These are phyloP conservation scores for Volucella inanis DNA, from an alignment of 2,888 invertebrate genomes.

Conservation along the genomic window DNA sequence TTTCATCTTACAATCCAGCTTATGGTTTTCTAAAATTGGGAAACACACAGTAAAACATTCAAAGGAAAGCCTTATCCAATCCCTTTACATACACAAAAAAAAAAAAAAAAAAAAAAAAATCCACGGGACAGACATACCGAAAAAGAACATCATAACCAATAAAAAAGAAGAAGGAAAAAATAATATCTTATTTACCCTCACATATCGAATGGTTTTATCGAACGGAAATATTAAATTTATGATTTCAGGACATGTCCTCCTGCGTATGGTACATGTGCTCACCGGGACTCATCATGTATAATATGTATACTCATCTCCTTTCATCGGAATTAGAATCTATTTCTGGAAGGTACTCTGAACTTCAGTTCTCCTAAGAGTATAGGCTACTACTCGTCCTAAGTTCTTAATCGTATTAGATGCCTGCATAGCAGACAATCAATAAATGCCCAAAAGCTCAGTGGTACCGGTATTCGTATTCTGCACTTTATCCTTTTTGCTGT, in stretches of 20 bases:
- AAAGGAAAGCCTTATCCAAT: neutral
- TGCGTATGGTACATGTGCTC: neutral
- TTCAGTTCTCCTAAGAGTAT: constrained; percentile 4
- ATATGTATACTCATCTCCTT: constrained; percentile 6
- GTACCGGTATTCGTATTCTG: neutral
- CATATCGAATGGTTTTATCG: constrained; percentile 55
- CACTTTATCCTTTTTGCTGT: neutral
- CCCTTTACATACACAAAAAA: neutral
- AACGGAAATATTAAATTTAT: constrained; percentile 71
- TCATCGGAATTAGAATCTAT: constrained; percentile 47
- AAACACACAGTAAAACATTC: constrained; percentile 34
- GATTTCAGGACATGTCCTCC: constrained; percentile 20
- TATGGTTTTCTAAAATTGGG: neutral
- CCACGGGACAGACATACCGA: neutral
- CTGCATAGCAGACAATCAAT: constrained; percentile 45
- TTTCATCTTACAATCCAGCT: constrained; percentile 38
- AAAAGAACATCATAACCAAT: constrained; percentile 58
- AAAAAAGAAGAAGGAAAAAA: constrained; percentile 18
- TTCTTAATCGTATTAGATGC: constrained; percentile 61
- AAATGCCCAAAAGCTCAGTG: constrained; percentile 11
- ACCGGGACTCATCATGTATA: constrained; percentile 8
- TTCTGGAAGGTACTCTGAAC: constrained; percentile 39
- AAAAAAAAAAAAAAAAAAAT: constrained; percentile 1
- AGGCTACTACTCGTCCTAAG: constrained; percentile 4
- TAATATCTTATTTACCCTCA: constrained; percentile 44